phyloP scores from a whole-genome alignment of 2,888 invertebrate genomes.

The Lydus trimaculatus region DNA sequence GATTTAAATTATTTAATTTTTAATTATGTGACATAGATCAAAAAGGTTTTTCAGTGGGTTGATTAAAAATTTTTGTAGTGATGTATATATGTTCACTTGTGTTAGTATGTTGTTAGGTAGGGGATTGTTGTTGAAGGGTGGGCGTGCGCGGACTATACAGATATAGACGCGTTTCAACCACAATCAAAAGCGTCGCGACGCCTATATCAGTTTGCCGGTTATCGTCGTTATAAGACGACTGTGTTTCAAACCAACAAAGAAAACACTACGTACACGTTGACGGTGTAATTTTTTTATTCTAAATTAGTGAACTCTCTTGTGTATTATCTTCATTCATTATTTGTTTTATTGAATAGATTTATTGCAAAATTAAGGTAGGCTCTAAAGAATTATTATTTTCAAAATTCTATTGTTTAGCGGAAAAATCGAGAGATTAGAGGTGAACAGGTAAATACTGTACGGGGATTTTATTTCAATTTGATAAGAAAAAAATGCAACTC shows the following conservation, averaged over 20 bases:
- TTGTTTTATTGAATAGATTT: background rate
- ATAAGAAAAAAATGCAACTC: background rate
- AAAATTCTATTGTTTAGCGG: background rate
- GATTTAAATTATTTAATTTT: background rate
- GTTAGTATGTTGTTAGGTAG: background rate
- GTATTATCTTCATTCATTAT: background rate
- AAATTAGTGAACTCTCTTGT: background rate
- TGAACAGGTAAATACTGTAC: background rate
- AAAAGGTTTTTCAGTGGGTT: background rate
- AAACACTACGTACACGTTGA: background rate
- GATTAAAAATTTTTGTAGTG: slow-evolving; percentile 2
- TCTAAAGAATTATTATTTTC: background rate
- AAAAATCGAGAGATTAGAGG: background rate
- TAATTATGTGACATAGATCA: background rate
- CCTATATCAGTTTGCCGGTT: slow-evolving; percentile 39
- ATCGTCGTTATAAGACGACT: slow-evolving; percentile 34
- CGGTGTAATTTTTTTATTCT: slow-evolving; percentile 7
- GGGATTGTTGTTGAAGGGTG: slow-evolving; percentile 15
- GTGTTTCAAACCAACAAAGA: slow-evolving; percentile 12
- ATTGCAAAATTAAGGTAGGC: background rate
- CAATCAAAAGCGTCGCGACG: slow-evolving; percentile 39
- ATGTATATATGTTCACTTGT: background rate
- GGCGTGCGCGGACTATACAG: slow-evolving; percentile 34
- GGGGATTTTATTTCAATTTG: background rate
- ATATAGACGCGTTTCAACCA: slow-evolving; percentile 33